phyloP scores from a whole-genome alignment of 2,888 invertebrate genomes.

The Volucella bombylans region DNA sequence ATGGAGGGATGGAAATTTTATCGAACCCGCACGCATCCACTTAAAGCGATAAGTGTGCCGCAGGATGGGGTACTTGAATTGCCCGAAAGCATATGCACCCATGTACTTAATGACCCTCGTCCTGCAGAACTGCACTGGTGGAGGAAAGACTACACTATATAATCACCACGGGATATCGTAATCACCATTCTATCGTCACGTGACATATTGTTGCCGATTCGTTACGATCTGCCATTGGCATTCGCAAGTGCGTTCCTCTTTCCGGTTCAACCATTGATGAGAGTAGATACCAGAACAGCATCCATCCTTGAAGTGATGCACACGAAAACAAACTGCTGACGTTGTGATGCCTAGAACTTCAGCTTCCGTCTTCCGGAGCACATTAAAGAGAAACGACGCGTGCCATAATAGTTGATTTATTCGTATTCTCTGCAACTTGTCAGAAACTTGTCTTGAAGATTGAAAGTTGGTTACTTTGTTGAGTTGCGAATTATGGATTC shows the following conservation, averaged over 20 bases:
- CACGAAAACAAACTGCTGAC: constrained; percentile 16
- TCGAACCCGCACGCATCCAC: constrained; percentile 58
- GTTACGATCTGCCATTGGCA: constrained; percentile 70
- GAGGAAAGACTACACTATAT: constrained; percentile 34
- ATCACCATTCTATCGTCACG: constrained; percentile 56
- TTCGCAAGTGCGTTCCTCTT: constrained; percentile 62
- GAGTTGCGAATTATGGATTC: constrained; percentile 34
- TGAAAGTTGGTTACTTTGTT: constrained; percentile 58
- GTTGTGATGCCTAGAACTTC: constrained; percentile 49
- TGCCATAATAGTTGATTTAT: constrained; percentile 44
- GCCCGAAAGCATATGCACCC: constrained; percentile 62
- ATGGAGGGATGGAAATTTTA: constrained; percentile 44
- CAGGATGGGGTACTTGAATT: constrained; percentile 62
- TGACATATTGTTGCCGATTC: constrained; percentile 71
- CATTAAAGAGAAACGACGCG: constrained; percentile 64
- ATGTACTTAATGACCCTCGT: constrained; percentile 66
- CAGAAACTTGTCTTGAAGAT: constrained; percentile 62
- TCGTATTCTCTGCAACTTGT: constrained; percentile 66
- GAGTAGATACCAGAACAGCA: constrained; percentile 25
- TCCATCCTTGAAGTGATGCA: constrained; percentile 60
- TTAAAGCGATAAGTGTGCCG: constrained; percentile 71
- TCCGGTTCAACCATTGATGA: constrained; percentile 53
- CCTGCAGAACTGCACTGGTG: not conserved
- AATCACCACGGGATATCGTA: constrained; percentile 49
- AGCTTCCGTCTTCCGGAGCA: constrained; percentile 69